Conservation (phyloP, 2,888 invertebrate species). For the Alloplasta piceator region DNA sequence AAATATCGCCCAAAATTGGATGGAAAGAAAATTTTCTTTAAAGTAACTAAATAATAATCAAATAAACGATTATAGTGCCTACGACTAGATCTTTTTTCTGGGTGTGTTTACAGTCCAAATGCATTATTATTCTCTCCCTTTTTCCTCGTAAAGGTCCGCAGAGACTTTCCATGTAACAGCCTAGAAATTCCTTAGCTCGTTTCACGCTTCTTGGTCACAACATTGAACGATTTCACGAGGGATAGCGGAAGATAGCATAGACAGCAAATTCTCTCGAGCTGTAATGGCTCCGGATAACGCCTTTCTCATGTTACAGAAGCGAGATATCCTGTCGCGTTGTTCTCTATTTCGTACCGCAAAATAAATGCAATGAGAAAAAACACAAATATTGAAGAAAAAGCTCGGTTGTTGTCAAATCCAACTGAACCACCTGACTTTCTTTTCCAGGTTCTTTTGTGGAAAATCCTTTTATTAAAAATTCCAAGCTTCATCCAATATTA, state of each 20-base stretch:
- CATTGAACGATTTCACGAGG: constrained; percentile 20
- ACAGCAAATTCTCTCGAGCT: constrained; percentile 26
- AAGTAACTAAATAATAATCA: too few relatives aligned
- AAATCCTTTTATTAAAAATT: too few relatives aligned
- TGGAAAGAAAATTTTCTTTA: too few relatives aligned
- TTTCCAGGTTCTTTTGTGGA: background rate
- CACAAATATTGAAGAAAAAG: background rate
- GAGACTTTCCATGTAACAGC: constrained; percentile 43
- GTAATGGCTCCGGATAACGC: constrained; percentile 33
- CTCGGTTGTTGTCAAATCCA: background rate
- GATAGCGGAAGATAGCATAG: constrained; percentile 13
- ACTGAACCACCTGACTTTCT: background rate
- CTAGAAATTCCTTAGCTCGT: constrained; percentile 52
- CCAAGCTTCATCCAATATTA: too few relatives aligned
- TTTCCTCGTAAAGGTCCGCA: constrained; percentile 45
- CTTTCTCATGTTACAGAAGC: constrained; percentile 48
- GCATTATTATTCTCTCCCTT: background rate
- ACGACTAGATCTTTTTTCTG: too few relatives aligned
- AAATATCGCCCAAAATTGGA: too few relatives aligned
- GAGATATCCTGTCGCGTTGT: constrained; percentile 21
- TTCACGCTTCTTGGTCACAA: constrained; percentile 43
- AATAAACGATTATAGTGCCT: too few relatives aligned
- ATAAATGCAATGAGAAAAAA: constrained; percentile 12
- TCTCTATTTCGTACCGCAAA: constrained; percentile 3
- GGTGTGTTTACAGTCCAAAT: background rate